phyloP scores from a whole-genome alignment of 2,888 invertebrate genomes.

The Orthosia incerta region DNA sequence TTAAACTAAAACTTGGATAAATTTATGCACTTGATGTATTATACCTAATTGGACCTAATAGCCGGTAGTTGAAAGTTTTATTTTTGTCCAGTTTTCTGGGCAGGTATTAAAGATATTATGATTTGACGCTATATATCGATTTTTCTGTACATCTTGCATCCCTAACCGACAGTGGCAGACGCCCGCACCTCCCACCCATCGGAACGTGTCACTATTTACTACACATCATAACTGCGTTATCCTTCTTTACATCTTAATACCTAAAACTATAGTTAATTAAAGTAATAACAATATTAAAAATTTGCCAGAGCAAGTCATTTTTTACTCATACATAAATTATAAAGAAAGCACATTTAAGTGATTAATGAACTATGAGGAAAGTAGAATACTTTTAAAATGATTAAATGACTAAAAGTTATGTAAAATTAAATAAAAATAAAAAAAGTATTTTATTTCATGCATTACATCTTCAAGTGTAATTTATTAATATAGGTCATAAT shows the following conservation, averaged over 20 bases:
- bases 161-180: neutral
- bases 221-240: constrained; percentile 20
- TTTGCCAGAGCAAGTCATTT: constrained; percentile 27
- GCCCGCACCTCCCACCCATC: neutral
- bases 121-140: no score
- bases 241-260: constrained; percentile 52
- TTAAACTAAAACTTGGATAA: no score
- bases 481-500: no score
- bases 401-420: constrained; percentile 19
- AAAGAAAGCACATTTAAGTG: constrained; percentile 28
- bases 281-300: constrained; percentile 60
- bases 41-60: no score
- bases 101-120: no score
- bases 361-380: neutral
- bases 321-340: constrained; percentile 35
- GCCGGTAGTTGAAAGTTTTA: no score
- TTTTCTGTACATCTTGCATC: no score
- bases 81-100: no score
- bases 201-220: constrained; percentile 7
- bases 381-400: constrained; percentile 2
- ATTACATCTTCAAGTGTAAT: no score
- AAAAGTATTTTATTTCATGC: no score
- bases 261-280: constrained; percentile 49
- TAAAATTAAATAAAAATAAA: no score
- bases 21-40: no score